A percentile compares a stretch with the other conserved stretches of the same genome.
Evolutionary conservation across 2,113 vertebrate genomes (phyloP).

Genomic region (Pterocles gutturalis): DNA sequence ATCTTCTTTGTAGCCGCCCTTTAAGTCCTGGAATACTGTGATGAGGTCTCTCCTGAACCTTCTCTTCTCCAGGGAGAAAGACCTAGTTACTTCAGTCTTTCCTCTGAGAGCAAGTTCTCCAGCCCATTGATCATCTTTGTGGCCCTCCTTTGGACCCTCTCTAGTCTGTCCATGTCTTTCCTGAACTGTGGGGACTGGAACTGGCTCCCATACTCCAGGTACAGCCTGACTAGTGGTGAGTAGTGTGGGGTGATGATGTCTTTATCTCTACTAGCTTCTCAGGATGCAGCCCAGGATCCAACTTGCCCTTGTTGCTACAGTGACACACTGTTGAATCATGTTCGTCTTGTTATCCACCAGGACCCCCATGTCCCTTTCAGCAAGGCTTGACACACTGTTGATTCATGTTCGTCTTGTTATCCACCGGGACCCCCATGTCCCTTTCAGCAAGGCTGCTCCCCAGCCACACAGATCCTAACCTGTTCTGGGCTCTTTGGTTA

Average conservation of each 20-base stretch:
- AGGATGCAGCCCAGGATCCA: background rate
- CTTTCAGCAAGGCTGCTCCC: background rate
- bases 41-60: too few species aligned
- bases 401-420: background rate
- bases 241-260: background rate
- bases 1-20: background rate
- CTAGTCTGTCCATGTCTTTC: background rate
- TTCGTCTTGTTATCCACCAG: background rate
- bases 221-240: background rate
- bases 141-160: background rate
- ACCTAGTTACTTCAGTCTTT: too few species aligned
- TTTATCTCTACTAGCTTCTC: background rate
- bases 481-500: background rate
- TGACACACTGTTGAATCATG: accelerated
- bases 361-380: background rate
- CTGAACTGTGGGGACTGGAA: background rate
- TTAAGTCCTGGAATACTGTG: background rate
- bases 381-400: accelerated
- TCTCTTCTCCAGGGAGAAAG: too few species aligned
- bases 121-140: background rate
- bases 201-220: too few species aligned
- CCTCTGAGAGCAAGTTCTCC: too few species aligned
- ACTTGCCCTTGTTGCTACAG: background rate
- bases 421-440: background rate
- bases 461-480: background rate